Evolutionary conservation across 2,888 invertebrate species (phyloP).

Genomic region (Leptothorax acervorum): DNA sequence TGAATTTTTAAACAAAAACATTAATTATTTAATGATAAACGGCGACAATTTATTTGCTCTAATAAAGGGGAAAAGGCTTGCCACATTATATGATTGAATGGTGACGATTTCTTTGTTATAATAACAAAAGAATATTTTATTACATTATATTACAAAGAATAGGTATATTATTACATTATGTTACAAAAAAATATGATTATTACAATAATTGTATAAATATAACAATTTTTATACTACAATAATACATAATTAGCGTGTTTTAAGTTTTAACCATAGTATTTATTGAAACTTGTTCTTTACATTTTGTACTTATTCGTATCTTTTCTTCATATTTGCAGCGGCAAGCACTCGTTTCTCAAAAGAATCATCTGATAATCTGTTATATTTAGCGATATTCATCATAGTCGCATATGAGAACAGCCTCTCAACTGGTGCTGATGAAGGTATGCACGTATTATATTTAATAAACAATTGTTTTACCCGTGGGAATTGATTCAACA

Average conservation of each 20-base stretch:
- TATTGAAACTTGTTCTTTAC: not conserved
- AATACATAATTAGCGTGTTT: not conserved
- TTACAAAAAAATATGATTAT: not conserved
- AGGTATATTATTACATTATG: too few relatives aligned
- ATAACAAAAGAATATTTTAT: not conserved
- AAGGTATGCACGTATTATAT: constrained; percentile 7
- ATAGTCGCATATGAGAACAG: constrained; percentile 18
- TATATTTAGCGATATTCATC: constrained; percentile 11
- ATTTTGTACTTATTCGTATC: not conserved
- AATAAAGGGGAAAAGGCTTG: not conserved
- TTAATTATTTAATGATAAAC: too few relatives aligned
- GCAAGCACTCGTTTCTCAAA: constrained; percentile 11
- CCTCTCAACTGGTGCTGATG: constrained; percentile 16
- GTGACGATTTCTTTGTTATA: not conserved
- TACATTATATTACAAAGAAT: not conserved
- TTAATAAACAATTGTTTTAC: constrained; percentile 1
- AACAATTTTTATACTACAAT: not conserved
- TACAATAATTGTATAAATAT: not conserved
- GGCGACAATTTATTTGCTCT: not conserved
- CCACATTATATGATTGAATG: not conserved
- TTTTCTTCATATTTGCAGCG: constrained; percentile 12
- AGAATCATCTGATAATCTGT: not conserved
- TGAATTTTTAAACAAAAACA: too few relatives aligned
- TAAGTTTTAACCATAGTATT: not conserved
- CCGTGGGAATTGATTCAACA: not conserved